phyloP scores from a whole-genome alignment of 2,113 vertebrate species.

The Okapia johnstoni region DNA sequence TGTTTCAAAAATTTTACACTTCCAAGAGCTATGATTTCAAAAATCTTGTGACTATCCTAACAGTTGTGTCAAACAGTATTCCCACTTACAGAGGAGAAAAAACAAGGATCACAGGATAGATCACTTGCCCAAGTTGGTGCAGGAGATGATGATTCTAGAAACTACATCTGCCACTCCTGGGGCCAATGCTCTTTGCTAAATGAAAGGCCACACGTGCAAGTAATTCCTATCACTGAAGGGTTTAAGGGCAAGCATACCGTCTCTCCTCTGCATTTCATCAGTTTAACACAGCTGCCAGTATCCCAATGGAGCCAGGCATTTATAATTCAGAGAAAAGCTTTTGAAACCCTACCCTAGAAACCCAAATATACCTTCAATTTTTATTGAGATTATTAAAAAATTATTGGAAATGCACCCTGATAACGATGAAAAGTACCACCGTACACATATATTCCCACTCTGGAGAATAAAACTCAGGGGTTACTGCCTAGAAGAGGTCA shows the following conservation, averaged over 20 bases:
- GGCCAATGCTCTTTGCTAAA: background rate
- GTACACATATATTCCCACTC: background rate
- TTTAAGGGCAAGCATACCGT: background rate
- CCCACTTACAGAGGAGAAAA: background rate
- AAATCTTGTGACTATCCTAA: background rate
- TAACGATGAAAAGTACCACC: background rate
- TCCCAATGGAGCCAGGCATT: background rate
- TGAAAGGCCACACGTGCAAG: background rate
- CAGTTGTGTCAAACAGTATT: background rate
- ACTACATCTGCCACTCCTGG: background rate
- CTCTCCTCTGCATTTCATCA: background rate
- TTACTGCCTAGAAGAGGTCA: background rate
- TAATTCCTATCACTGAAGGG: background rate
- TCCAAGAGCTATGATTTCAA: background rate
- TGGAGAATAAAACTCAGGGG: background rate
- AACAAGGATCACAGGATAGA: background rate
- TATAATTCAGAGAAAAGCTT: background rate
- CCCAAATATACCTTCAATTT: background rate
- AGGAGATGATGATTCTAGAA: background rate
- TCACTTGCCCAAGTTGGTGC: background rate
- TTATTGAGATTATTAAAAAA: background rate
- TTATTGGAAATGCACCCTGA: background rate
- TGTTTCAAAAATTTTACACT: background rate
- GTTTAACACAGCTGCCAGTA: background rate
- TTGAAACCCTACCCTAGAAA: background rate